phyloP scores from a whole-genome alignment of 2,888 invertebrate genomes.

The Protodeltote pygarga region DNA sequence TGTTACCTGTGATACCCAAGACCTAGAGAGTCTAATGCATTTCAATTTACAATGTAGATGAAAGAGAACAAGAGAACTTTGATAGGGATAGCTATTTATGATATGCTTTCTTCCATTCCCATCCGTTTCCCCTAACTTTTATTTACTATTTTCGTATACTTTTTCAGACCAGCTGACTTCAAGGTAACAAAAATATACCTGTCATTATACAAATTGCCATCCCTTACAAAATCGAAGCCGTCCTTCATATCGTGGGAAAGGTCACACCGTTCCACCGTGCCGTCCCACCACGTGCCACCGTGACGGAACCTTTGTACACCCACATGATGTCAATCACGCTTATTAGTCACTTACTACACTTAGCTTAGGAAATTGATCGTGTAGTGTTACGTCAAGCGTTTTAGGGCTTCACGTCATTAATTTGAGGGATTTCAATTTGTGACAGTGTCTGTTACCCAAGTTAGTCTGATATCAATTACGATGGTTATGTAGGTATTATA shows the following conservation, averaged over 20 bases:
- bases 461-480: no score
- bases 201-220: constrained; percentile 8
- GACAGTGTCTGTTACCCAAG: not conserved
- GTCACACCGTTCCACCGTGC: constrained; percentile 24
- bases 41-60: no score
- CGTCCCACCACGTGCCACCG: constrained; percentile 23
- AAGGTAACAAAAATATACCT: no score
- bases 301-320: constrained; percentile 28
- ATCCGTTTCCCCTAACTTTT: no score
- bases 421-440: not conserved
- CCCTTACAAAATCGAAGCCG: constrained; percentile 5
- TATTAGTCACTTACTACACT: constrained; percentile 15
- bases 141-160: no score
- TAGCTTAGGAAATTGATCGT: constrained; percentile 16
- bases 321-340: constrained; percentile 22
- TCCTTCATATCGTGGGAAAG: constrained; percentile 45
- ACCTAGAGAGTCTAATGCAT: no score
- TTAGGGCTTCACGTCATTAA: not conserved
- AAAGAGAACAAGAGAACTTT: no score
- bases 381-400: not conserved
- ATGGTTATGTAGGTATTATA: no score
- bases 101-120: no score
- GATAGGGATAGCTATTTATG: no score
- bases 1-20: no score
- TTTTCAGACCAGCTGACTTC: no score